phyloP scores from a whole-genome alignment of 2,888 invertebrate species.

The Agelastica alni region DNA sequence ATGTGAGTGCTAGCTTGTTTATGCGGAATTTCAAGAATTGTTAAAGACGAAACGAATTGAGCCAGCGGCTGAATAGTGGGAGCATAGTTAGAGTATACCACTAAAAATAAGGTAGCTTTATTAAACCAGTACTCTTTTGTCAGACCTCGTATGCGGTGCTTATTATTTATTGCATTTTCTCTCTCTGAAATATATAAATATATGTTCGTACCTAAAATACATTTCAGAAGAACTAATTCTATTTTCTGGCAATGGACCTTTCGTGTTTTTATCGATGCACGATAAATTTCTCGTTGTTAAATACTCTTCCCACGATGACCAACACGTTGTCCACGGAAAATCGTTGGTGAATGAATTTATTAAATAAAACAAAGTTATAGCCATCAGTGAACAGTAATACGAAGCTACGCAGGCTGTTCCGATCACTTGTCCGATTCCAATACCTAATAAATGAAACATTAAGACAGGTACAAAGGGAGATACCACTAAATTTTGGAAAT shows the following conservation, averaged over 20 bases:
- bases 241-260: slow-evolving; percentile 1
- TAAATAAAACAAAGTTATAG: slow-evolving; percentile 74
- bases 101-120: too few species aligned
- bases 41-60: too few species aligned
- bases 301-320: slow-evolving; percentile 60
- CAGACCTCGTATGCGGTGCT: too few species aligned
- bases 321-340: slow-evolving; percentile 76
- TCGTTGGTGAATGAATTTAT: slow-evolving; percentile 70
- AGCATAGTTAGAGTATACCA: too few species aligned
- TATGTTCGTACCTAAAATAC: slow-evolving; percentile 60
- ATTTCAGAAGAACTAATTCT: slow-evolving; percentile 58
- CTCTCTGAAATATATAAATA: too few species aligned
- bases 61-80: too few species aligned
- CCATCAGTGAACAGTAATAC: slow-evolving; percentile 78
- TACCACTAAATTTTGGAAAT: too few species aligned
- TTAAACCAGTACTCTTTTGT: too few species aligned
- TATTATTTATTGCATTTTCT: too few species aligned
- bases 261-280: slow-evolving; percentile 38
- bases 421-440: slow-evolving; percentile 70
- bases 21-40: too few species aligned
- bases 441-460: slow-evolving; percentile 59
- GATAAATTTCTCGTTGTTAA: slow-evolving; percentile 32
- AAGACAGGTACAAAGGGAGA: too few species aligned
- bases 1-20: too few species aligned
- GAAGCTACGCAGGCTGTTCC: slow-evolving; percentile 69